Percentiles rank a stretch among this genome's conserved stretches.
These are phyloP conservation scores for Lethrus apterus DNA, from an alignment of 1,140 invertebrate species.

Conservation along the genomic window DNA sequence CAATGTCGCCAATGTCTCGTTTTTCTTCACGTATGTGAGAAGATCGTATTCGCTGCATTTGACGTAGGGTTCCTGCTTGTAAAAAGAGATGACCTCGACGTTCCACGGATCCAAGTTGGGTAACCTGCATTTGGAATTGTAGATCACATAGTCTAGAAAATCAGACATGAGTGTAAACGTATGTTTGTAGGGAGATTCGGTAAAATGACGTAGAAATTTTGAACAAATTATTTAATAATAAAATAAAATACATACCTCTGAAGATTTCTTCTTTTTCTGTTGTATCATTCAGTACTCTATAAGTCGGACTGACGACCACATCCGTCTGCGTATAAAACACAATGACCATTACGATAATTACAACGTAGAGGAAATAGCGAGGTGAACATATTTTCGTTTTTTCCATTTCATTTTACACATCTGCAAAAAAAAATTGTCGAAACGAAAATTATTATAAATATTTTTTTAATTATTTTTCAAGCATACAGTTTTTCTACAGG, in stretches of 20 bases:
- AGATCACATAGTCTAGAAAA: constrained; percentile 21
- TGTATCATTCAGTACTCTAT: not conserved
- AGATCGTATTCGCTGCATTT: constrained; percentile 43
- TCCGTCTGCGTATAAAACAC: not conserved
- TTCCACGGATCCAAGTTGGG: constrained; percentile 28
- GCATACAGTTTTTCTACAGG: too few relatives aligned
- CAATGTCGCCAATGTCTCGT: constrained; percentile 25
- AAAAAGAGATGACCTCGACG: constrained; percentile 24
- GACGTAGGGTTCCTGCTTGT: constrained; percentile 32
- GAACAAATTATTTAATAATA: too few relatives aligned
- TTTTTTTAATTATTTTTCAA: too few relatives aligned
- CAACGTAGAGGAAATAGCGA: not conserved
- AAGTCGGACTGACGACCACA: not conserved
- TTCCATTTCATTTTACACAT: constrained; percentile 12
- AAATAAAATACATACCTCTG: not conserved
- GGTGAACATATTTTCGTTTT: not conserved
- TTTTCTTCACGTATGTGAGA: constrained; percentile 30
- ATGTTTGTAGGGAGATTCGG: not conserved
- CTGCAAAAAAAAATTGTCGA: constrained; percentile 8
- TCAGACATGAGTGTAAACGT: not conserved
- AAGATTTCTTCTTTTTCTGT: not conserved
- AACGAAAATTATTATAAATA: too few relatives aligned
- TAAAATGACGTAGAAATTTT: not conserved
- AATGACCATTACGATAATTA: constrained; percentile 4
- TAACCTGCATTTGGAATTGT: constrained; percentile 28